Conservation (phyloP, 2,797 vertebrate genomes). For the Manis crassicaudata region DNA sequence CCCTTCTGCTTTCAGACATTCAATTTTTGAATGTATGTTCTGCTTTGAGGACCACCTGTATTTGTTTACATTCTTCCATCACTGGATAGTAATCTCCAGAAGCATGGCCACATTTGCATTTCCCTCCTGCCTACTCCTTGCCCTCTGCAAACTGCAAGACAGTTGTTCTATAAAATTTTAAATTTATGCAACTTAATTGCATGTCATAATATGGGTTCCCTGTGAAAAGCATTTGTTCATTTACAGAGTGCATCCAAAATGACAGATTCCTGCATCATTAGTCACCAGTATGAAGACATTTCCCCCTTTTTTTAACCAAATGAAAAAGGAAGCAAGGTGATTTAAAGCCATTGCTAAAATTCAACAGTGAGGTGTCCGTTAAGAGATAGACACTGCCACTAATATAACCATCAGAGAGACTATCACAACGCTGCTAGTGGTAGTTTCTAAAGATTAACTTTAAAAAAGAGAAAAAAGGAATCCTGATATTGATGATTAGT, state of each 20-base stretch:
- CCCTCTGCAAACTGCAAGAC: background rate
- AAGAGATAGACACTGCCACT: background rate
- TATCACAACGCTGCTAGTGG: background rate
- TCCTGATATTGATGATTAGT: background rate
- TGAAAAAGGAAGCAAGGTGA: slow-evolving; percentile 33
- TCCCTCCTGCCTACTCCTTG: background rate
- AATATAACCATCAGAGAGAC: background rate
- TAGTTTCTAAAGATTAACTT: background rate
- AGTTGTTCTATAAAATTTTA: background rate
- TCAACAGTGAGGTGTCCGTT: background rate
- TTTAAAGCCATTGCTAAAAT: slow-evolving; percentile 14
- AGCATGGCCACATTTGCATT: background rate
- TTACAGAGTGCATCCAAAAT: background rate
- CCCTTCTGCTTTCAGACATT: background rate
- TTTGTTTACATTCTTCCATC: background rate
- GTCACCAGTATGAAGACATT: background rate
- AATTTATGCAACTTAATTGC: background rate
- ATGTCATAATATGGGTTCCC: background rate
- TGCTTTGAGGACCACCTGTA: background rate
- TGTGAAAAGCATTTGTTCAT: background rate
- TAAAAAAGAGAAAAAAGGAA: background rate
- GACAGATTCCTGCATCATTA: background rate
- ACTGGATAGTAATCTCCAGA: background rate
- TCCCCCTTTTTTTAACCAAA: background rate
- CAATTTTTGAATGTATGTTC: background rate